Base-by-base conservation (phyloP, 2,888 invertebrate genomes). In the Cyrtodaria siliqua region DNA sequence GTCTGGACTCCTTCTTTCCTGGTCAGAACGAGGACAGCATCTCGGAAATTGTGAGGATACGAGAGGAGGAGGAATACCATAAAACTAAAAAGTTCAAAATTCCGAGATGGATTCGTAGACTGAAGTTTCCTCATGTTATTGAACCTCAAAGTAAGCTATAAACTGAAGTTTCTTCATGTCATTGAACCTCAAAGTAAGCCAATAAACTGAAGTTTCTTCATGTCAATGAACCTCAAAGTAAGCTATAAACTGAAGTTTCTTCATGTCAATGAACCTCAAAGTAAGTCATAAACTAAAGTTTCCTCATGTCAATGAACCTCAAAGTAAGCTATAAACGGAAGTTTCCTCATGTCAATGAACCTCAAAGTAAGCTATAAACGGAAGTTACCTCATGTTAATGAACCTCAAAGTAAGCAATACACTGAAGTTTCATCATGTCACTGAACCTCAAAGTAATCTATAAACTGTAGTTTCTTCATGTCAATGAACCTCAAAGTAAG, bases 1-100 rank as follows among this genome's bases (percentile, higher is more conserved):
- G 90, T 6, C 84, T 91, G 4, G 88, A 86, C 50, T 91, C 90
- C 14, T 91, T 90, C 71, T 77, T 90, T 40, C 90, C 91, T 40
- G 86, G 74, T 12, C 84, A 86, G 14, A 71, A 78, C 1, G 82
- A 81, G 24, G 86, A 85, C 44, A 82, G 81, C 3, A 76, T 84
- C 44, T 82, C 83, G 0, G 71, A 72, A 42, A 78, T 78, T 47
- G 79, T 67, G 29, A 52, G 74, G 12, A 67, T 70, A 26, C 73
- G 82, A 8, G 86, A 89, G 40, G 83, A 83, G 49, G 82, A 90
- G n/a, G 79, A 84, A 3, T 78, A 86, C 6, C 83, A 89, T 60
- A 67, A 83, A 42, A 87, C 85, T 64, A 84, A 81, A 55, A 79
- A 69, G 63, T 77, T 86, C 40, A 88, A 74, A 61, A 20, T 89